Percentiles rank a stretch among this genome's conserved stretches.
These are phyloP conservation scores for Bombus fervidus DNA, from an alignment of 1,140 invertebrate genomes.

Conservation along the genomic window DNA sequence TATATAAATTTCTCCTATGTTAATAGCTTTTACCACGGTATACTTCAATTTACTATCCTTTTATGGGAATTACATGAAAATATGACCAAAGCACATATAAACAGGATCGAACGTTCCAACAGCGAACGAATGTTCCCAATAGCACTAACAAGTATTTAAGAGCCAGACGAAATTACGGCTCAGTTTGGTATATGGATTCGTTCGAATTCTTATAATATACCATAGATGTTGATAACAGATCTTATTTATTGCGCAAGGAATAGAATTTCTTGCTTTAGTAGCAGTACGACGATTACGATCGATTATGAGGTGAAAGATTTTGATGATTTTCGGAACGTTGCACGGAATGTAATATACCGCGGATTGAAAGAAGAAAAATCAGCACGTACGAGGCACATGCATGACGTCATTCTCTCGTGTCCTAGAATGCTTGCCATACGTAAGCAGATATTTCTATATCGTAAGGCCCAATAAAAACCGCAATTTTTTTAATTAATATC, in stretches of 20 bases:
- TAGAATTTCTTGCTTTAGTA: not conserved
- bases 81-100: not conserved
- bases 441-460: conserved; percentile 58
- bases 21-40: not conserved
- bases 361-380: conserved; percentile 53
- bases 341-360: conserved; percentile 34
- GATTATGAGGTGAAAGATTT: conserved; percentile 15
- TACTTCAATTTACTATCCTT: not conserved
- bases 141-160: not conserved
- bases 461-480: conserved; percentile 38
- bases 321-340: conserved; percentile 24
- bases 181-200: not conserved
- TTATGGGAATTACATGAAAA: not conserved
- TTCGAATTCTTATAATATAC: not conserved
- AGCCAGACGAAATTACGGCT: not conserved
- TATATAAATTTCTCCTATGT: not conserved
- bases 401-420: conserved; percentile 52
- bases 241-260: not conserved
- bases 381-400: conserved; percentile 50
- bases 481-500: conserved; percentile 41
- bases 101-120: not conserved
- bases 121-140: no score
- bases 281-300: not conserved
- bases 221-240: not conserved
- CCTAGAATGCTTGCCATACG: conserved; percentile 52